Percentiles rank a stretch among this genome's conserved stretches.
These are phyloP conservation scores for Norana najaformis DNA, from an alignment of 2,888 invertebrate genomes.

Conservation along the genomic window DNA sequence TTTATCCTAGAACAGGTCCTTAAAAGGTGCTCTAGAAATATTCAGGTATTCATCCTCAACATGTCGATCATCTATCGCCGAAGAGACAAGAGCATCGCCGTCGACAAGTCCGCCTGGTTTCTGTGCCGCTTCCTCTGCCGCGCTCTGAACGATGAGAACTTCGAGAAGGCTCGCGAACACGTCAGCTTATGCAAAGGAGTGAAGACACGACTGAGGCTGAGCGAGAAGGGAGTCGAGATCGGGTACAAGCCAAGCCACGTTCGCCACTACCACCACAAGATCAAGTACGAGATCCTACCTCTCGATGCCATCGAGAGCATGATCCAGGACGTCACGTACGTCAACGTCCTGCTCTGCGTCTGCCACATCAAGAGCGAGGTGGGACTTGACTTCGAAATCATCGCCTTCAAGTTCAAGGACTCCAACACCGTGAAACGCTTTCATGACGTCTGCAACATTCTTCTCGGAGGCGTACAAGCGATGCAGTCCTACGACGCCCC, in stretches of 20 bases:
- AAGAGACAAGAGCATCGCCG: neutral
- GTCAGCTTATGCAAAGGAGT: conserved; percentile 28
- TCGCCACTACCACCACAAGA: conserved; percentile 29
- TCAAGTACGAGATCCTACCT: conserved; percentile 29
- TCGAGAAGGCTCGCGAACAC: conserved; percentile 32
- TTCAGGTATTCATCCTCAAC: neutral
- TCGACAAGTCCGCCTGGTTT: conserved; percentile 36
- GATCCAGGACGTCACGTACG: conserved; percentile 30
- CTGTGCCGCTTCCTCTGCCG: conserved; percentile 32
- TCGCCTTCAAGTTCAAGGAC: conserved; percentile 33
- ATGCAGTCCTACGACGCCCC: conserved; percentile 21
- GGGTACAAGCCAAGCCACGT: conserved; percentile 28
- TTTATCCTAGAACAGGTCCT: neutral
- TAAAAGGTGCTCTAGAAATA: neutral
- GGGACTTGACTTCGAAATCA: conserved; percentile 29
- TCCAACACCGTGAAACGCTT: conserved; percentile 19
- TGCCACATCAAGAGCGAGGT: conserved; percentile 20
- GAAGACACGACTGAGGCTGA: conserved; percentile 33
- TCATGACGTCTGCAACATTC: conserved; percentile 30
- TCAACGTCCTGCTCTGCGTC: conserved; percentile 34
- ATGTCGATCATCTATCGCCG: neutral
- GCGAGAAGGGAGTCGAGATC: conserved; percentile 24
- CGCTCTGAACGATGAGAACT: conserved; percentile 28
- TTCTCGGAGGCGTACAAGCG: conserved; percentile 7
- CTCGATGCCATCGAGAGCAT: conserved; percentile 24